phyloP scores from a whole-genome alignment of 2,113 vertebrate species.

The Clarias batrachus region DNA sequence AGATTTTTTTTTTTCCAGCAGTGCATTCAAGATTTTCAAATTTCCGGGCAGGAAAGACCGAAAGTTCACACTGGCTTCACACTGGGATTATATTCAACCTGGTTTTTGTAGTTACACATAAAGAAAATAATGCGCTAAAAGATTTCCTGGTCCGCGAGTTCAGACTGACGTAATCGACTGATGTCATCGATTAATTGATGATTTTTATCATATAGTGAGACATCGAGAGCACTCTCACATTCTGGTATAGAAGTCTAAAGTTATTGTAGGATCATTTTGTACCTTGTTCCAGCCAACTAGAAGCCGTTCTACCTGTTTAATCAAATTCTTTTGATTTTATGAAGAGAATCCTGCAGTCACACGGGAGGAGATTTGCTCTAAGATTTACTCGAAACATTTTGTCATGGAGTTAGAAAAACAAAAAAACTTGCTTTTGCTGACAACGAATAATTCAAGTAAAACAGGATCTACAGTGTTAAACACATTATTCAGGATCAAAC shows the following conservation, averaged over 20 bases:
- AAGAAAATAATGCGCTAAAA: background rate
- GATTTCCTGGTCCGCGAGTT: background rate
- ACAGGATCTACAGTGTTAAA: constrained; percentile 70
- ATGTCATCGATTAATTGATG: background rate
- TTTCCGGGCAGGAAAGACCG: background rate
- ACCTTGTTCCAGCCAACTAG: background rate
- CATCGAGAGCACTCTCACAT: background rate
- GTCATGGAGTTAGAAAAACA: background rate
- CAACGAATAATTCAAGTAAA: constrained; percentile 74
- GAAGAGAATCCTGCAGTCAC: background rate
- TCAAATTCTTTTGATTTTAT: background rate
- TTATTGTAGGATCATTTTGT: background rate
- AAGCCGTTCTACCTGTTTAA: background rate
- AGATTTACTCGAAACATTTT: background rate
- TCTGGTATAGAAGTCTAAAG: background rate
- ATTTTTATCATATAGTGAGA: background rate
- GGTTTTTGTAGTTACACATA: background rate
- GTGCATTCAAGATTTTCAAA: background rate
- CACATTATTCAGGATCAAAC: constrained; percentile 29
- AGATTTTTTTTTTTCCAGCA: background rate
- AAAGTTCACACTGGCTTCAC: background rate
- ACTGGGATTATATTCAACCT: background rate
- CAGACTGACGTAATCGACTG: background rate
- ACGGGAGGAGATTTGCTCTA: background rate
- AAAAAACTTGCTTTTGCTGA: constrained; percentile 38